Percentiles rank a stretch among this genome's conserved stretches.
Evolutionary conservation across 2,888 invertebrate species (phyloP).

Genomic region (Ennomos fuscantarius): DNA sequence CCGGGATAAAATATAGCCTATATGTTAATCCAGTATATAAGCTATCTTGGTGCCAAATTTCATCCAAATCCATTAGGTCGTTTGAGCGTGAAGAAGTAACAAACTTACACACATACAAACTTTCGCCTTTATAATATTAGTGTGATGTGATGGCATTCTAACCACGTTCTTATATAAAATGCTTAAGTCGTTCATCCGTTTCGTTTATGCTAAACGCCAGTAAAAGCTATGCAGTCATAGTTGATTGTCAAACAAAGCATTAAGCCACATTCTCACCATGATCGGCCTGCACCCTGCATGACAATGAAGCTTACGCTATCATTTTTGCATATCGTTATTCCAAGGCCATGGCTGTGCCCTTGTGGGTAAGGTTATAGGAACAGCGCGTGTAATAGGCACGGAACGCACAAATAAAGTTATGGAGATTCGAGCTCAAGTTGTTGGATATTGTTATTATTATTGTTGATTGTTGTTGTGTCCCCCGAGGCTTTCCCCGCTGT

Average conservation of each 20-base stretch:
- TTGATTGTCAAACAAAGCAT: constrained; percentile 19
- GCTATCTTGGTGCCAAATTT: too few species aligned
- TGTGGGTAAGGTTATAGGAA: constrained; percentile 16
- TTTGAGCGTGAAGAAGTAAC: too few species aligned
- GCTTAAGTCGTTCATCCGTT: not conserved
- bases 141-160: too few species aligned
- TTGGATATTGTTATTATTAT: constrained; percentile 11
- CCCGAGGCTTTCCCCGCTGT: constrained; percentile 8
- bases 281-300: constrained; percentile 18
- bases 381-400: constrained; percentile 13
- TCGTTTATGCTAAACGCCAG: constrained; percentile 10
- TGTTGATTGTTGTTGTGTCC: too few species aligned
- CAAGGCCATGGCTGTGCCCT: constrained; percentile 20
- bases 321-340: constrained; percentile 25
- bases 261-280: constrained; percentile 5
- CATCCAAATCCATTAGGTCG: too few species aligned
- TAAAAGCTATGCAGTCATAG: constrained; percentile 11
- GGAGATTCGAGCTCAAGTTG: constrained; percentile 17
- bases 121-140: too few species aligned
- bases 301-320: constrained; percentile 14
- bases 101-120: too few species aligned
- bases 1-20: too few species aligned
- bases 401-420: constrained; percentile 25
- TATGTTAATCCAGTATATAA: too few species aligned
- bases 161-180: too few species aligned